Percentiles rank a stretch among this genome's conserved stretches.
phyloP scores from a whole-genome alignment of 2,113 vertebrate species.

The Brachyistius frenatus region DNA sequence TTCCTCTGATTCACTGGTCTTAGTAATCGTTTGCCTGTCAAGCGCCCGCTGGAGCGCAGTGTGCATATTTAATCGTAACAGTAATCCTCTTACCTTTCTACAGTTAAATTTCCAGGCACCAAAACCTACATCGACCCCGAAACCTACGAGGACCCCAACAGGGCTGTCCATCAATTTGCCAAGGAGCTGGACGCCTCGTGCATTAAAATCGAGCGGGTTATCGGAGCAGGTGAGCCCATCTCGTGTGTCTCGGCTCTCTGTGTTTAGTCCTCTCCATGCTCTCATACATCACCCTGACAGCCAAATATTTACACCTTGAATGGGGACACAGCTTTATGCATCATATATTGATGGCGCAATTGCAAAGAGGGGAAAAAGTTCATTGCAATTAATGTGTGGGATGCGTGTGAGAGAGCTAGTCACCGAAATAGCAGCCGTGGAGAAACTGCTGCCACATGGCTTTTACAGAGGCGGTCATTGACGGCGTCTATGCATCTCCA shows the following conservation, averaged over 20 bases:
- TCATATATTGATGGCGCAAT: conserved; percentile 72
- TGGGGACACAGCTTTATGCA: conserved; percentile 71
- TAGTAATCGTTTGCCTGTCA: conserved; percentile 81
- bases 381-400: conserved; percentile 81
- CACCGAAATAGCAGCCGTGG: conserved; percentile 55
- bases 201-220: conserved; percentile 99
- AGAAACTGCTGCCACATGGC: conserved; percentile 79
- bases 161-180: conserved; percentile 99
- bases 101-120: conserved; percentile 99
- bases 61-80: conserved; percentile 92
- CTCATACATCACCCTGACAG: conserved; percentile 92
- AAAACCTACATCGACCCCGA: conserved; percentile 99
- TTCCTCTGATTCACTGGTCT: conserved; percentile 58
- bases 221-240: conserved; percentile 95
- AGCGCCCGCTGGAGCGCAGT: conserved; percentile 77
- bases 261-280: conserved; percentile 82
- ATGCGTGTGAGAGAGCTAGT: conserved; percentile 43
- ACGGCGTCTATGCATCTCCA: conserved; percentile 71
- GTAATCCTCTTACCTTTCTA: conserved; percentile 98
- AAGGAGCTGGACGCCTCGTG: conserved; percentile 99
- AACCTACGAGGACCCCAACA: conserved; percentile 99
- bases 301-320: conserved; percentile 90
- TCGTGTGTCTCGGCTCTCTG: conserved; percentile 78
- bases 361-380: conserved; percentile 57
- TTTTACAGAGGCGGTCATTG: conserved; percentile 75